These are phyloP conservation scores for Drosophila littoralis DNA, from an alignment of 1,140 invertebrate species.

Conservation along the genomic window DNA sequence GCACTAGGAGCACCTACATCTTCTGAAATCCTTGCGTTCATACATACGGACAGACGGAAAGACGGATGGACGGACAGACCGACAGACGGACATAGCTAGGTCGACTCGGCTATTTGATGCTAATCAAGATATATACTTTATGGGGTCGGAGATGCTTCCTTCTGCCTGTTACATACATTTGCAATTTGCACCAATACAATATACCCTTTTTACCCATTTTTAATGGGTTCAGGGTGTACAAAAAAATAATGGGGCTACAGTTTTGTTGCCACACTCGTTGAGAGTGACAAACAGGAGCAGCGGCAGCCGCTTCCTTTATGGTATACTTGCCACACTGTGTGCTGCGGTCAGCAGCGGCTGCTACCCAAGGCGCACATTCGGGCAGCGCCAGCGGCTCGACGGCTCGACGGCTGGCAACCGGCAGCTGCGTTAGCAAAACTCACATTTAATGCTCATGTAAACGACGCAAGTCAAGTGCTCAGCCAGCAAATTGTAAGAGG, in stretches of 20 bases:
- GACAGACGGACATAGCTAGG: too few species aligned
- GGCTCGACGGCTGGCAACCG: neutral
- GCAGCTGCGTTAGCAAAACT: constrained; percentile 70
- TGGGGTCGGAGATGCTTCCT: too few species aligned
- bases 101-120: too few species aligned
- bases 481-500: constrained; percentile 70
- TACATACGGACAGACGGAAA: too few species aligned
- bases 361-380: constrained; percentile 41
- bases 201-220: too few species aligned
- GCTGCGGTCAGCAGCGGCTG: constrained; percentile 17
- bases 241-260: constrained; percentile 26
- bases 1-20: too few species aligned
- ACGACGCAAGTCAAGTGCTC: constrained; percentile 66
- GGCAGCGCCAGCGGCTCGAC: neutral
- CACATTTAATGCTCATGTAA: constrained; percentile 76
- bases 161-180: too few species aligned
- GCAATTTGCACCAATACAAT: too few species aligned
- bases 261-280: constrained; percentile 56
- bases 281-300: constrained; percentile 21
- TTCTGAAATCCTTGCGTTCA: too few species aligned
- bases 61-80: too few species aligned
- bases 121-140: too few species aligned
- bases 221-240: too few species aligned
- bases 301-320: constrained; percentile 11
- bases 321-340: constrained; percentile 1